Evolutionary conservation across 2,888 invertebrate species (phyloP), one percentile per base, ranked within the genome.

Genomic region (Volucella inflata): DNA sequence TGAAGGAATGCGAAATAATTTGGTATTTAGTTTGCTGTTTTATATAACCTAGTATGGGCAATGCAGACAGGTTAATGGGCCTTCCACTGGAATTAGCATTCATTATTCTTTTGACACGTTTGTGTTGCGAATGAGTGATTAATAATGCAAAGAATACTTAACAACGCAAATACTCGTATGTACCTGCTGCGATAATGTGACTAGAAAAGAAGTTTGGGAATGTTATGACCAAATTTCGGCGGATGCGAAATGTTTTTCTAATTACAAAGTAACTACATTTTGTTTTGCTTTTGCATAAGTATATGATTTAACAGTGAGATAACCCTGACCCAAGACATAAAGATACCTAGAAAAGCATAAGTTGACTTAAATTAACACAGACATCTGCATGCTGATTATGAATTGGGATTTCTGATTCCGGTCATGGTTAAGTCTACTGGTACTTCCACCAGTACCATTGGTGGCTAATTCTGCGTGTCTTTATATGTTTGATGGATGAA

Each of bases 21-120:
- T 62, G 85, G 57, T 64, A 57, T 85, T 81, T 62, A 10, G 57
- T 50, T 57, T 81, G 62, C 76, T 72, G 51, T 12, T 81, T 77
- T 72, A 71, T 55, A 30, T 77, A 85, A 72, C 85, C 81, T 81
- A 71, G 48, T 76, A 81, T 80, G 50, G 75, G 70, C 30, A 50
- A 60, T 51, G 67, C 68, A 68, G 30, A 30, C 30, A 30, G 64
- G 59, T 72, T 81, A 81, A 85, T 76, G 55, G 72, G 75, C 57
- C 30, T 48, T 72, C 55, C 57, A 67, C 16, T 50, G 3, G 38
- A 77, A 72, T 85, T 65, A 64, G 59, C 64, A 72, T 81, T 76
- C 46, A 30, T 67, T 60, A 9, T 85, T 71, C 16, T 71, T 53
- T 48, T 21, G 17, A 64, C 16, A 55, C 70, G 50, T 21, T 40